Evolutionary conservation across 2,113 vertebrate species (phyloP), one percentile per base, ranked within the genome.

Genomic region (Alaudala cheleensis): DNA sequence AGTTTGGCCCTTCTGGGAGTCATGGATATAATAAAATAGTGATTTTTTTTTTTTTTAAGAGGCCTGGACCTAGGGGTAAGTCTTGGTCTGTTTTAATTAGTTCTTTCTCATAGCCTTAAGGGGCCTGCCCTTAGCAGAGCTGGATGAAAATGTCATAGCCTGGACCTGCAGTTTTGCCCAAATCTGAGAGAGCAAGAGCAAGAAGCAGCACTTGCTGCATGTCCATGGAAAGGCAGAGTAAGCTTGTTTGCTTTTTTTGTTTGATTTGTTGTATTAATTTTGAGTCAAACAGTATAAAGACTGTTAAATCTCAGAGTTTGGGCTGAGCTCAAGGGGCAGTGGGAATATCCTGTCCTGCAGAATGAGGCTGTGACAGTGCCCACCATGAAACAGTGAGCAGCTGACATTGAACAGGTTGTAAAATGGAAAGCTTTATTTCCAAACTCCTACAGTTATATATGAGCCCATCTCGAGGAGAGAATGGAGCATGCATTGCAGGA

Each of bases 391-490:
- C 3, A 93, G 19, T 3, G 83, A 90, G 81, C 44, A 76, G 61
- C 66, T 90, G 91, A 51, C 77, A 65, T 81, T 88, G 96, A 90
- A 19, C 77, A 72, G 42, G 74, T 82, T 91, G 49, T 95, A 79
- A 88, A 90, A 85, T 26, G 70, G 57, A 90, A 93, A 77, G 19
- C 72, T 96, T 97, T 89, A 90, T 95, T 96, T 93, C 57, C 47
- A 28, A 94, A 62, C 85, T 44, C 89, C 94, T 97, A 78, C 90
- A 79, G 89, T 96, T 95, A 85, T 88, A 74, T 93, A 91, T 56
- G 87, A 86, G 67, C 60, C 69, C 44, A 94, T 92, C 93, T 49
- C 76, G 37, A 81, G 67, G 37, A 31, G 88, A 94, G 95, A 92
- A 86, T 84, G 61, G 84, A 94, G 84, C 58, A 57, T 26, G 45